Base-by-base conservation (phyloP, 2,797 vertebrate species). In the Menidia menidia region DNA sequence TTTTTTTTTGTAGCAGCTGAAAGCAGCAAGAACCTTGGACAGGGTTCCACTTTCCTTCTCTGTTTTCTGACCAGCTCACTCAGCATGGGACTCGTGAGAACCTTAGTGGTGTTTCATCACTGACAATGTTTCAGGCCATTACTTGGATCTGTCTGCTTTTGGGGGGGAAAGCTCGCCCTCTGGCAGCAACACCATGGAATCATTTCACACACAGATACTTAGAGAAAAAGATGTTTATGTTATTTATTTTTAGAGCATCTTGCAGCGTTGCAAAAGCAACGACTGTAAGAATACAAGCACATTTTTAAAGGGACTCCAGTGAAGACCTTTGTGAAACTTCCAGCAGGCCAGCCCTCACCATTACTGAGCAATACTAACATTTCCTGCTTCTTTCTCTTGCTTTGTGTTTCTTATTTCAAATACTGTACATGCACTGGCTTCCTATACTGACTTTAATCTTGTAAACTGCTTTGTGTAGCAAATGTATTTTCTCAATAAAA, bases 401-500 rank as follows among this genome's bases (percentile, higher is more conserved):
- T 79, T 86, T 25, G 55, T 51, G 18, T 55, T 81, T 4, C 69
- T 65, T 62, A 70, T 77, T 71, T 6, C 60, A 80, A 78, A 82
- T 91, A 86, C 71, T 87, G 80, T 88, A 90, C 83, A 90, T 91
- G 89, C 86, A 90, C 88, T 92, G 90, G 88, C 89, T 89, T 88
- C 51, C 76, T 84, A 80, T 85, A 83, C 80, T 71, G 77, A 81
- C 72, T 82, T 85, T 80, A 53, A 74, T 77, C 68, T 77, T 90
- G 76, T 84, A 75, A 88, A 85, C 60, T 81, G 79, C 86, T 88
- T 90, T 89, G 62, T 89, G 72, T 92, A 92, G 74, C 87, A 86
- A 89, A 89, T 89, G 86, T 93, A 93, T 93, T 92, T 93, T 93
- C 89, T 85, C 87, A 93, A 92, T 93, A 93, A 93, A 93, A 91